These are phyloP conservation scores for Melangyna quadrimaculata DNA, from an alignment of 2,888 invertebrate species.

Conservation along the genomic window DNA sequence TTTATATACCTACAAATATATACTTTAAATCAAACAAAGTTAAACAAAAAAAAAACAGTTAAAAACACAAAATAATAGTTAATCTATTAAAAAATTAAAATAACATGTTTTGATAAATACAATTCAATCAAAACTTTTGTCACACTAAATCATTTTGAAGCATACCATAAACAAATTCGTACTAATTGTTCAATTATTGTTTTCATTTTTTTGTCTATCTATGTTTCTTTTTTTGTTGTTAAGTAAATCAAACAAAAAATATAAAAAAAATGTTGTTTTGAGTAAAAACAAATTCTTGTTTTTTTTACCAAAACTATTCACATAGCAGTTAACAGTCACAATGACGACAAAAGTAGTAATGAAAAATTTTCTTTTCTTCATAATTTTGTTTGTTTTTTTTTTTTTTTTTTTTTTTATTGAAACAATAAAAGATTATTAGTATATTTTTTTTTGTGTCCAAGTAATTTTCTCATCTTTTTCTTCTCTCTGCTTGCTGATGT, in stretches of 20 bases:
- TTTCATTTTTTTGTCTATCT: constrained; percentile 66
- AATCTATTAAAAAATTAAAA: not conserved
- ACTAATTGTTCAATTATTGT: constrained; percentile 70
- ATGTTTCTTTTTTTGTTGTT: constrained; percentile 70
- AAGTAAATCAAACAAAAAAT: constrained; percentile 64
- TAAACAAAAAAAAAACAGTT: not conserved
- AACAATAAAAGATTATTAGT: not conserved
- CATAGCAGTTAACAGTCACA: constrained; percentile 76
- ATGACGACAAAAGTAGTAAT: constrained; percentile 77
- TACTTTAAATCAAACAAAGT: not conserved
- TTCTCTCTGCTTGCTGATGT: constrained; percentile 39
- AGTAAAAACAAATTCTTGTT: constrained; percentile 19
- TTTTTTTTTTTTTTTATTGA: constrained; percentile 33
- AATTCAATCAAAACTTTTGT: constrained; percentile 11
- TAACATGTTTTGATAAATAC: not conserved
- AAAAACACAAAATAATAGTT: not conserved
- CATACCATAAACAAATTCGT: constrained; percentile 50
- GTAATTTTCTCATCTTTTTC: constrained; percentile 21
- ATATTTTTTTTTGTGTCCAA: constrained; percentile 32
- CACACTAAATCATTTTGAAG: constrained; percentile 35
- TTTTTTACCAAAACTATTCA: constrained; percentile 70
- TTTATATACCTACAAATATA: not conserved
- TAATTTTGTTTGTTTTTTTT: too few relatives aligned
- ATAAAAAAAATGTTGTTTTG: constrained; percentile 9
- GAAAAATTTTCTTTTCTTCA: constrained; percentile 73